phyloP scores from a whole-genome alignment of 2,113 vertebrate genomes.

The Zeus faber region DNA sequence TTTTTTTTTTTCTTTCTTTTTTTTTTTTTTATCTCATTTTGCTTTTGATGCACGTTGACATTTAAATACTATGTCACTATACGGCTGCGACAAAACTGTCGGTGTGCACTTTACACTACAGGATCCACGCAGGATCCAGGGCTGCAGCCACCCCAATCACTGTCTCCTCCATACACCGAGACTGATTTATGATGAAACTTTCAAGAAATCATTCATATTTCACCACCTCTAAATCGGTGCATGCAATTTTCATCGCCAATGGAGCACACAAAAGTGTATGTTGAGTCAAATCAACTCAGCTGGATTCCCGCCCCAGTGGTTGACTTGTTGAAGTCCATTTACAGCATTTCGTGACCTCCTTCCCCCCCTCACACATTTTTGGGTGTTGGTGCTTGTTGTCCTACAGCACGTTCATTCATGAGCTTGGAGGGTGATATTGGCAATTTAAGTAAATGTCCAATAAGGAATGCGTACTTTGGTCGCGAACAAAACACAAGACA shows the following conservation, averaged over 20 bases:
- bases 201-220: conserved; percentile 94
- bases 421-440: too few species aligned
- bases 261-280: conserved; percentile 75
- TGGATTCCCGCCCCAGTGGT: conserved; percentile 36
- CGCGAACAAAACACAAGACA: too few species aligned
- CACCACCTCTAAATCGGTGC: conserved; percentile 85
- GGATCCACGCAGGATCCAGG: conserved; percentile 51
- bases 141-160: conserved; percentile 68
- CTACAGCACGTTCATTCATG: too few species aligned
- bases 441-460: too few species aligned
- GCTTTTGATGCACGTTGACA: conserved; percentile 31
- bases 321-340: conserved; percentile 67
- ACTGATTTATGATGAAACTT: conserved; percentile 92
- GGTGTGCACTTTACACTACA: conserved; percentile 29
- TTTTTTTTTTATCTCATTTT: too few species aligned
- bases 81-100: conserved; percentile 27
- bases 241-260: conserved; percentile 89
- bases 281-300: conserved; percentile 72
- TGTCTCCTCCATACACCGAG: conserved; percentile 79
- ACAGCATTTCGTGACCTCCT: too few species aligned
- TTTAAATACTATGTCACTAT: conserved; percentile 15
- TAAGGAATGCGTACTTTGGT: too few species aligned
- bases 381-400: too few species aligned
- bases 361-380: too few species aligned
- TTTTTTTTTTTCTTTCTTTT: too few species aligned